phyloP scores from a whole-genome alignment of 1,140 invertebrate species.

The Drosophila ananassae region DNA sequence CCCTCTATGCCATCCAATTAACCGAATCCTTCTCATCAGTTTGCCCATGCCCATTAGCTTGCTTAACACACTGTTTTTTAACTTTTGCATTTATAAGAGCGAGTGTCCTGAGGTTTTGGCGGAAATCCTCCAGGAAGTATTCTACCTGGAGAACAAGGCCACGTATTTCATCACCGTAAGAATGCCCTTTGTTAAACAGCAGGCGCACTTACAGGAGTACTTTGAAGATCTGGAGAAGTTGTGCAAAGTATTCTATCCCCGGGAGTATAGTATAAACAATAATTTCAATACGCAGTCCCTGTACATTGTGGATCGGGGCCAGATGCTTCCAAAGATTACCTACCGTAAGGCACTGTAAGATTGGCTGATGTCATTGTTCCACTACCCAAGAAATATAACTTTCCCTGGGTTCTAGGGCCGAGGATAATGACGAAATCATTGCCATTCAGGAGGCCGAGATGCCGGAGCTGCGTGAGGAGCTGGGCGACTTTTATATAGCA shows the following conservation, averaged over 20 bases:
- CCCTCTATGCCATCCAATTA: neutral
- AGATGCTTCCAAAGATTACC: conserved; percentile 41
- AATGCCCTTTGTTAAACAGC: conserved; percentile 9
- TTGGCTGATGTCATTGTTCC: neutral
- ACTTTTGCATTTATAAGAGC: conserved; percentile 52
- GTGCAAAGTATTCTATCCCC: conserved; percentile 44
- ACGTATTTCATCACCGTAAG: conserved; percentile 47
- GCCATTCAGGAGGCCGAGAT: conserved; percentile 56
- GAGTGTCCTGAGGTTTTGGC: conserved; percentile 18
- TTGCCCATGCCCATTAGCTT: conserved; percentile 41
- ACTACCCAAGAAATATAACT: neutral
- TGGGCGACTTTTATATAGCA: conserved; percentile 74
- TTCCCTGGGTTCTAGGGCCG: conserved; percentile 39
- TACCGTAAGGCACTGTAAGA: conserved; percentile 74
- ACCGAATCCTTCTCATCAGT: conserved; percentile 5
- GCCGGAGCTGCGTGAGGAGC: conserved; percentile 50
- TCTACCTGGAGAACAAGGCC: conserved; percentile 56
- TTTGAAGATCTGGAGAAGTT: conserved; percentile 47
- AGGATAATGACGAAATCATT: conserved; percentile 75
- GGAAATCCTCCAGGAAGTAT: conserved; percentile 33
- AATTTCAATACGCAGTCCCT: conserved; percentile 57
- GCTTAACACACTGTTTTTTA: conserved; percentile 65
- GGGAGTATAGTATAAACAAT: conserved; percentile 27
- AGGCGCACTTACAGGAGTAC: conserved; percentile 20
- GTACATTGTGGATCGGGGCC: conserved; percentile 41